These are phyloP conservation scores for Solen grandis DNA, from an alignment of 1,140 invertebrate species.

Conservation along the genomic window DNA sequence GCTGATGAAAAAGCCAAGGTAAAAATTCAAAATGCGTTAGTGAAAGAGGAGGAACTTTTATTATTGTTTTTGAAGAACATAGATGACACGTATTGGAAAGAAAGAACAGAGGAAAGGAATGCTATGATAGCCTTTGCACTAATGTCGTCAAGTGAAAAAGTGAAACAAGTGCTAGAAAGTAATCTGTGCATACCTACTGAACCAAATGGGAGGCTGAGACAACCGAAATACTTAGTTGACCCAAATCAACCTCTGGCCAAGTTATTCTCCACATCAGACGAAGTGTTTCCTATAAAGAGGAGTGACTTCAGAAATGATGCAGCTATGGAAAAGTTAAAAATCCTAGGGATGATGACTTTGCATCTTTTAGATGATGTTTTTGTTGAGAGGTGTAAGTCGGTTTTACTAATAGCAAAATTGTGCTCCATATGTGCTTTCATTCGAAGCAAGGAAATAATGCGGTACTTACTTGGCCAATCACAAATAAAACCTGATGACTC, in stretches of 20 bases:
- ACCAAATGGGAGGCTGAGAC: background rate
- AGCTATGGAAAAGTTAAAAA: constrained; percentile 14
- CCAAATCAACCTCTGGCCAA: background rate
- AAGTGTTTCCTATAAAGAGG: constrained; percentile 13
- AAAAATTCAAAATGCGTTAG: background rate
- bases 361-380: constrained; percentile 46
- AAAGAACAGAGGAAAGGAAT: background rate
- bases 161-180: constrained; percentile 38
- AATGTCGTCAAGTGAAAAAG: constrained; percentile 8
- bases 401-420: background rate
- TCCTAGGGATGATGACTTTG: constrained; percentile 57
- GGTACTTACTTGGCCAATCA: too few relatives aligned
- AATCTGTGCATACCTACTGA: constrained; percentile 19
- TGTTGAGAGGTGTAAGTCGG: constrained; percentile 24
- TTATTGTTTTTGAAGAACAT: constrained; percentile 10
- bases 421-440: constrained; percentile 23
- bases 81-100: background rate
- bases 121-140: constrained; percentile 1
- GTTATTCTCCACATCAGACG: constrained; percentile 12
- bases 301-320: constrained; percentile 14
- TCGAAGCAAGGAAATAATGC: too few relatives aligned
- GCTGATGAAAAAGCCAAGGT: background rate
- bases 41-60: constrained; percentile 7
- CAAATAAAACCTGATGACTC: too few relatives aligned
- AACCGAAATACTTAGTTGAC: constrained; percentile 28